Evolutionary conservation across 2,888 invertebrate genomes (phyloP), one percentile per base, ranked within the genome.

Genomic region (Eudemis profundana): DNA sequence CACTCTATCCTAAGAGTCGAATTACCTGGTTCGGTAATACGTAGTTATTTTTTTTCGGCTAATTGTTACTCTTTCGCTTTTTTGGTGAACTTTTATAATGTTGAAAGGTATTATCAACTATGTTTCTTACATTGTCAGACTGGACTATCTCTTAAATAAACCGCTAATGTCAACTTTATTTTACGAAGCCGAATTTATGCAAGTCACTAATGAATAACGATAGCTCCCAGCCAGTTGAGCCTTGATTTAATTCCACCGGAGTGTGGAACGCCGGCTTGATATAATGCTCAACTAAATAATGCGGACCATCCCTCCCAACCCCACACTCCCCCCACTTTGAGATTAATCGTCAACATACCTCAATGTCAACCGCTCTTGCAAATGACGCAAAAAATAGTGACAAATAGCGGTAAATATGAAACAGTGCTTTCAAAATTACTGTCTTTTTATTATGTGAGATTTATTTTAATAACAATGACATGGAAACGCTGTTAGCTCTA

Each of bases 261-360:
- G 79, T 77, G 76, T 71, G 71, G 73, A 75, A 74, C 73, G 76
- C 72, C 76, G 73, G 68, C 76, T 82, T 86, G 86, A 86, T 84
- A 84, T 85, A 86, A 86, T 82, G 80, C 80, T 81, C 79, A 82
- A 83, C 82, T 87, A 85, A 85, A 86, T 85, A 85, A 85, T 79
- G 79, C 71, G 83, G 84, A 84, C 83, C 81, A 77, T 77, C 71
- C 61, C 74, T 57, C 72, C 71, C 73, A 67, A 49, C 62, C 64
- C 69, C 68, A 49, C 66, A 62, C 73, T 73, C 72, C 72, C 73
- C 70, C 71, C 70, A 66, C 75, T 74, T 72, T 74, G 75, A 83
- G 84, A 86, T 87, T 87, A 87, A 87, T 88, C 81, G 83, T 83
- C 76, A 78, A 85, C 87, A 87, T 89, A 81, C 83, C 78, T 88